Evolutionary conservation across 2,797 vertebrate genomes (phyloP), one percentile per base, ranked within the genome.

Genomic region (Siniperca scherzeri): DNA sequence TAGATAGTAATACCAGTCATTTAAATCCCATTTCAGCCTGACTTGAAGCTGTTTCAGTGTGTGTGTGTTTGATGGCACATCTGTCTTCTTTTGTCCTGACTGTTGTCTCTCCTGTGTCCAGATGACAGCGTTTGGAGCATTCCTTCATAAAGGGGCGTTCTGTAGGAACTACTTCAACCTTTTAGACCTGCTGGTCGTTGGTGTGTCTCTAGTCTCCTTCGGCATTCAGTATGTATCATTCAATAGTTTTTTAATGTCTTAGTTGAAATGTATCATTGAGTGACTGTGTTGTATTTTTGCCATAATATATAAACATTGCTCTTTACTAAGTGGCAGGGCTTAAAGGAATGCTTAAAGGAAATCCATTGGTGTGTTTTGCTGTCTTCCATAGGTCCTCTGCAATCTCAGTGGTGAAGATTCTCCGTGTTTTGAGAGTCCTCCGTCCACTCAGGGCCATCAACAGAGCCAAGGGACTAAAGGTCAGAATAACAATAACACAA

Each of bases 401-500:
- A 75, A 99, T 99, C 89, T 99, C 99, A 0, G 99, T 99, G 2
- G 98, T 99, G 93, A 99, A 99, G 95, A 99, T 99, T 86, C 95
- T 99, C 38, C 96, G 99, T 92, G 98, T 99, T 80, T 89, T 99
- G 84, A 95, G 99, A 89, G 99, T 99, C 56, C 96, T 99, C 60
- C 96, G 99, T 76, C 99, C 99, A 0, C 96, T 99, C 74, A 96
- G 99, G 90, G 99, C 99, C 79, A 99, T 99, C 93, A 99, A 99
- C 95, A 96, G 99, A 96, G 99, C 99, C n/a, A 99, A 99, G 94
- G 99, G 99, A 93, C 97, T 99, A 38, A 99, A 99, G 97, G 99
- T 99, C 48, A 86, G 81, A 48, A 6, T 17, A 25, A 19, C 14
- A 85, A 3, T 60, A 38, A 68, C 19, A 42, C 21, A 71, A 2